These are phyloP conservation scores for Halcyon leucocephala DNA, from an alignment of 2,797 vertebrate species.

Conservation along the genomic window DNA sequence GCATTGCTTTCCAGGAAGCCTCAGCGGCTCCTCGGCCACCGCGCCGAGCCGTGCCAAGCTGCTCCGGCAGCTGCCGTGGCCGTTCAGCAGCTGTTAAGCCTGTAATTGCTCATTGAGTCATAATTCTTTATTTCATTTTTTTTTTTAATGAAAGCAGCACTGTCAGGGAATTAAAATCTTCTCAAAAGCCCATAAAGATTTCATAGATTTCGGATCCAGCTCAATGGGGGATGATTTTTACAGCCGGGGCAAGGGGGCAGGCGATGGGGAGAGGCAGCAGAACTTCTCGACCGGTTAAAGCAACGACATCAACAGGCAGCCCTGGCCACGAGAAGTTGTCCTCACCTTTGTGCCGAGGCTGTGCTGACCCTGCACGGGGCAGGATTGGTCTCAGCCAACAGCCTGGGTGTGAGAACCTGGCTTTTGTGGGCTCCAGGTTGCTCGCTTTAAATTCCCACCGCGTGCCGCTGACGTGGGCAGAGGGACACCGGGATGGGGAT, in stretches of 20 bases:
- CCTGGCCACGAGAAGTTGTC: fast-evolving
- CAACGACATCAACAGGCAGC: fast-evolving
- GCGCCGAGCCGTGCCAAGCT: neutral
- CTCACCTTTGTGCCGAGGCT: neutral
- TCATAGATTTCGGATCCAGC: constrained; percentile 26
- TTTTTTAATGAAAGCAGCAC: neutral
- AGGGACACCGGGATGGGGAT: neutral
- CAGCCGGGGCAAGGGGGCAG: neutral
- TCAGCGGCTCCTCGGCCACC: neutral
- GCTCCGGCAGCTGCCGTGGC: neutral
- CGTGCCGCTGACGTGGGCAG: too few species aligned
- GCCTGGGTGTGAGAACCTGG: neutral
- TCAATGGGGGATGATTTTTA: neutral
- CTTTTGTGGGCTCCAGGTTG: neutral
- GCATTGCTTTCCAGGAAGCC: constrained; percentile 5
- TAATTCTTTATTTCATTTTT: neutral
- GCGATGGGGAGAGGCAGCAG: neutral
- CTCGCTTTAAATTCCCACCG: neutral
- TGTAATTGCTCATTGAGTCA: constrained; percentile 57
- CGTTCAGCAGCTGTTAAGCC: constrained; percentile 17
- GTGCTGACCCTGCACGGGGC: neutral
- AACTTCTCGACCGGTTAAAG: fast-evolving
- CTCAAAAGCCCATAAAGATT: constrained; percentile 36
- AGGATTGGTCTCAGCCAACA: neutral
- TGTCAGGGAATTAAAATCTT: constrained; percentile 61